Evolutionary conservation across 2,888 invertebrate genomes (phyloP).

Genomic region (Dolichopus griseipennis): DNA sequence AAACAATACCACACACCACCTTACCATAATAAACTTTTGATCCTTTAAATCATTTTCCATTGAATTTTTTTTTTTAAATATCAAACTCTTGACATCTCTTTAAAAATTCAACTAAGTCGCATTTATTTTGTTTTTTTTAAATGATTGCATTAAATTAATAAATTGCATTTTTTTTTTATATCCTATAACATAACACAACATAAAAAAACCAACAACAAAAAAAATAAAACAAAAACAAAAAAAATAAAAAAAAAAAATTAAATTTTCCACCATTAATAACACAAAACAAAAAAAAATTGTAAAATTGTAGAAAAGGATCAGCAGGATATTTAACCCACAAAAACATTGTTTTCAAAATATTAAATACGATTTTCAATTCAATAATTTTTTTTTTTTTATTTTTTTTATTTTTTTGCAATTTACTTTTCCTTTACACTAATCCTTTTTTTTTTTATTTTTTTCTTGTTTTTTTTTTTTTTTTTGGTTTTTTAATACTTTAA

Average conservation of each 20-base stretch:
- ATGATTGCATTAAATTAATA: neutral
- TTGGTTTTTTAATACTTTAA: neutral
- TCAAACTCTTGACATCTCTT: no score
- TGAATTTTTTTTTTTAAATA: no score
- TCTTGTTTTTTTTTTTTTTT: neutral
- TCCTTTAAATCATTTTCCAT: no score
- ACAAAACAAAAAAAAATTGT: no score
- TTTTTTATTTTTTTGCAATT: no score
- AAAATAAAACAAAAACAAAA: neutral
- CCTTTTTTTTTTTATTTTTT: no score
- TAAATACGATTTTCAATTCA: neutral
- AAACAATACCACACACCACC: no score
- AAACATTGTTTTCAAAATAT: slow-evolving; percentile 1
- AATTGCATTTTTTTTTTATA: slow-evolving; percentile 2
- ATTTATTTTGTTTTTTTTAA: neutral
- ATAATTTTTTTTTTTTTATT: neutral
- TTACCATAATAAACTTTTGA: no score
- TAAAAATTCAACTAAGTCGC: no score
- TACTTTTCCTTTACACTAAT: no score
- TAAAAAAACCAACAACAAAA: neutral
- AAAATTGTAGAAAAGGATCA: neutral
- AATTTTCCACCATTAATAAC: no score
- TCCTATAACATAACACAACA: neutral
- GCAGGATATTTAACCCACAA: slow-evolving; percentile 6
- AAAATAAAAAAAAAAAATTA: no score